Conservation (phyloP, 2,113 vertebrate genomes). For the Sander vitreus region DNA sequence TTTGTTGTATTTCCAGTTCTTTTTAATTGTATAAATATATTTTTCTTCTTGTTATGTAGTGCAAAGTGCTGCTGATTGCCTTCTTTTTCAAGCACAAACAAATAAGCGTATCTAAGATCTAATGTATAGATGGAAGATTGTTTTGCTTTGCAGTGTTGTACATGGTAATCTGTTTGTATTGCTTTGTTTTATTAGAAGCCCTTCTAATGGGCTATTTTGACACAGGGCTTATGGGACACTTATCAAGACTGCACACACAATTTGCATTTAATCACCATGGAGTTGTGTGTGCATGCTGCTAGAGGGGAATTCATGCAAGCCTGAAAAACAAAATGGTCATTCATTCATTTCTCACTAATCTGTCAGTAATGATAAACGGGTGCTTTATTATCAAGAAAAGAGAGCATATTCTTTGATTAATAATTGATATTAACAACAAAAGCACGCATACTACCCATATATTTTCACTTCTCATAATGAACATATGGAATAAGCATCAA, state of each 20-base stretch:
- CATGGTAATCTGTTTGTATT: constrained; percentile 42
- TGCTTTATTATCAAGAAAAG: constrained; percentile 18
- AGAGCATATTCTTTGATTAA: constrained; percentile 11
- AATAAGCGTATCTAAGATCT: constrained; percentile 5
- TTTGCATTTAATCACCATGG: constrained; percentile 46
- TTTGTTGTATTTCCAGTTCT: background rate
- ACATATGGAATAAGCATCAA: background rate
- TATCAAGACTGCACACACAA: constrained; percentile 37
- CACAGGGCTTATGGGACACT: constrained; percentile 32
- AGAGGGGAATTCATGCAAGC: background rate
- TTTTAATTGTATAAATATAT: background rate
- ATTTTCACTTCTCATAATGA: background rate
- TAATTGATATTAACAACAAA: constrained; percentile 23
- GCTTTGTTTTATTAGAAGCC: constrained; percentile 34
- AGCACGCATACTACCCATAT: background rate
- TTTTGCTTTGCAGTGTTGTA: background rate
- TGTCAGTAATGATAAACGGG: background rate
- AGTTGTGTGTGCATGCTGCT: background rate
- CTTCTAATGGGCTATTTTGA: constrained; percentile 39
- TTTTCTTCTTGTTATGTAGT: constrained; percentile 5
- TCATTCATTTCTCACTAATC: background rate
- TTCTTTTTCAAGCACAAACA: constrained; percentile 33
- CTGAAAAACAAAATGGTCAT: constrained; percentile 24
- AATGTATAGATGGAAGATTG: background rate
- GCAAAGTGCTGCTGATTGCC: constrained; percentile 1